phyloP scores from a whole-genome alignment of 2,113 vertebrate species.

The Castor canadensis region DNA sequence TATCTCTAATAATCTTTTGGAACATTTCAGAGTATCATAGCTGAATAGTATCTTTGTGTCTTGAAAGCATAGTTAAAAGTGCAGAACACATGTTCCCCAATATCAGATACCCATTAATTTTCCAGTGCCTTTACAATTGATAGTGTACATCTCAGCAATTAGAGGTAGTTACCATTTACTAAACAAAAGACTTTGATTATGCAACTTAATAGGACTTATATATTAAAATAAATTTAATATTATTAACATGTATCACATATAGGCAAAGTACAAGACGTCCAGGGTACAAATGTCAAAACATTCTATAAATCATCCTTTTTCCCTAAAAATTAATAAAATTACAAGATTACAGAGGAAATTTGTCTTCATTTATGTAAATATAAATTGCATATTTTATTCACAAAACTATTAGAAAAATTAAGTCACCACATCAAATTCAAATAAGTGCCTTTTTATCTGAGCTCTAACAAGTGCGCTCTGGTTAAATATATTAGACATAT shows the following conservation, averaged over 20 bases:
- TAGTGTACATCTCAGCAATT: not conserved
- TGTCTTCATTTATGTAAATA: not conserved
- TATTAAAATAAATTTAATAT: not conserved
- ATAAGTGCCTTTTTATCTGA: not conserved
- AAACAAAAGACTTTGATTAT: not conserved
- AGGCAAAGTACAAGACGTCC: not conserved
- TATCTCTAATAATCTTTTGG: not conserved
- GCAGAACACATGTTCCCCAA: not conserved
- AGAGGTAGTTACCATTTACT: not conserved
- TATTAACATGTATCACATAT: not conserved
- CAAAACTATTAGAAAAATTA: not conserved
- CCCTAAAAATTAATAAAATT: not conserved
- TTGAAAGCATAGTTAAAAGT: not conserved
- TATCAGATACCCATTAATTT: not conserved
- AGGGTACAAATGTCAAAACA: not conserved
- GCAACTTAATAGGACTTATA: too few relatives aligned
- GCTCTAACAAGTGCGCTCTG: not conserved
- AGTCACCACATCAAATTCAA: not conserved
- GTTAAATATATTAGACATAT: not conserved
- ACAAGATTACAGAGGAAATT: not conserved
- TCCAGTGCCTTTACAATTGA: not conserved
- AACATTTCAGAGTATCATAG: not conserved
- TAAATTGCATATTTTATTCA: not conserved
- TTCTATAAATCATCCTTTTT: not conserved
- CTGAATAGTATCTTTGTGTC: not conserved